These are phyloP conservation scores for Spodoptera litura DNA, from an alignment of 1,140 invertebrate species.

Conservation along the genomic window DNA sequence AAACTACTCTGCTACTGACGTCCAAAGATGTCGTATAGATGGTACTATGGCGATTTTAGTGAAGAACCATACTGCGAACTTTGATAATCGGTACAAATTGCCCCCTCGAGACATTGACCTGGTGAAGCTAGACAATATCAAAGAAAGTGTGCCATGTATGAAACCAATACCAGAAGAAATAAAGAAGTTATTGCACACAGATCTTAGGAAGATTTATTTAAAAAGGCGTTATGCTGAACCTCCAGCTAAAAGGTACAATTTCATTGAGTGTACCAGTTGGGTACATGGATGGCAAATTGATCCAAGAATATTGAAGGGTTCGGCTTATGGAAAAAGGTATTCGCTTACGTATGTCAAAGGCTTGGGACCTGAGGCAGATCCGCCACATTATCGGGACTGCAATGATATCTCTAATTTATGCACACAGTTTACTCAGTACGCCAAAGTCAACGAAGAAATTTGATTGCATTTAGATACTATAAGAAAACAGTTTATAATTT, in stretches of 20 bases:
- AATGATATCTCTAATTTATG: not conserved
- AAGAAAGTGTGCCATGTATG: constrained; percentile 10
- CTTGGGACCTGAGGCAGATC: constrained; percentile 43
- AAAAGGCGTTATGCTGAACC: constrained; percentile 31
- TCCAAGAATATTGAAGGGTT: constrained; percentile 16
- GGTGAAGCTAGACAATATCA: not conserved
- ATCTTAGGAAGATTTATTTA: constrained; percentile 44
- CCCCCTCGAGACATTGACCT: not conserved
- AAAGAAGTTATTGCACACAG: constrained; percentile 12
- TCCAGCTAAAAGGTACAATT: constrained; percentile 50
- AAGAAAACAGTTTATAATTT: no score
- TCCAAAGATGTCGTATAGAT: constrained; percentile 22
- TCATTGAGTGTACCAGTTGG: constrained; percentile 46
- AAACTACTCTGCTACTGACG: constrained; percentile 41
- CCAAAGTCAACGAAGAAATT: not conserved
- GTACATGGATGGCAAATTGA: constrained; percentile 50
- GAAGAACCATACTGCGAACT: constrained; percentile 17
- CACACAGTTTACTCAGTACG: not conserved
- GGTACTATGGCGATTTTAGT: constrained; percentile 32
- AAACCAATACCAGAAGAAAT: not conserved
- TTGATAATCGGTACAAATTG: not conserved
- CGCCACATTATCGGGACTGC: constrained; percentile 30
- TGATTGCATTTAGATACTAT: not conserved
- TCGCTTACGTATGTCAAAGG: not conserved
- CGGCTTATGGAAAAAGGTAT: constrained; percentile 19